Base-by-base conservation (phyloP, 2,113 vertebrate species). In the Sturnus vulgaris region DNA sequence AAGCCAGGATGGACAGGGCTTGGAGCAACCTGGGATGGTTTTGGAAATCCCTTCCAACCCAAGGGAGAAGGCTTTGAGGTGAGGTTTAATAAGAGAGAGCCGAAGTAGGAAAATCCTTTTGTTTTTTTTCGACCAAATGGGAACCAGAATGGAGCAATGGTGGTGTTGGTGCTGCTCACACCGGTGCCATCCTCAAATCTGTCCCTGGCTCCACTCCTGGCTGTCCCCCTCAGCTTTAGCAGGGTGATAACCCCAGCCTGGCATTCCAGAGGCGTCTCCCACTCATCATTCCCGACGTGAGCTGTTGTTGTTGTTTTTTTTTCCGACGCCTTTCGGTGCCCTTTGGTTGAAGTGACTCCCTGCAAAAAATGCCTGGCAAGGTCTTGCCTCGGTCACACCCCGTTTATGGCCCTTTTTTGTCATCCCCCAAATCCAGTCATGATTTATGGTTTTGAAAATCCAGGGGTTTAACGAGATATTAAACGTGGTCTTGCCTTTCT, bases 211-310 rank as follows among this genome's bases (percentile, higher is more conserved):
- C 35, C 27, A 2, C 20, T 65, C 39, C 30, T 16, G 69, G 30
- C 73, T 15, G 44, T 17, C 64, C 28, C 21, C 23, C 70, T 61
- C 16, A 1, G 15, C 20, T 40, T 46, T 12, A 9, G 31, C 2
- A 2, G 28, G 77, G 8, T 40, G 81, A 85, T 49, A 92, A 76
- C 57, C 14, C 72, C 42, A 27, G 1, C 11, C 50, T 52, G 12
- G 14, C 4, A 16, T 66, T 77, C 81, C 72, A 72, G 70, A n/a
- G 5, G 31, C 31, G 0, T 23, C 47, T 92, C 65, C 82, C 44
- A 4, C 37, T 57, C 2, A 0, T 19, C 10, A 11, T 12, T 69
- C 53, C 56, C 1, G 3, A 11, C 1, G 3, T 61, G 9, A 77
- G 57, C n/a, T 25, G 4, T 25, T 21, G 57, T 40, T 20, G 4